phyloP scores from a whole-genome alignment of 2,113 vertebrate species.

The Apistogramma diplotaenia region DNA sequence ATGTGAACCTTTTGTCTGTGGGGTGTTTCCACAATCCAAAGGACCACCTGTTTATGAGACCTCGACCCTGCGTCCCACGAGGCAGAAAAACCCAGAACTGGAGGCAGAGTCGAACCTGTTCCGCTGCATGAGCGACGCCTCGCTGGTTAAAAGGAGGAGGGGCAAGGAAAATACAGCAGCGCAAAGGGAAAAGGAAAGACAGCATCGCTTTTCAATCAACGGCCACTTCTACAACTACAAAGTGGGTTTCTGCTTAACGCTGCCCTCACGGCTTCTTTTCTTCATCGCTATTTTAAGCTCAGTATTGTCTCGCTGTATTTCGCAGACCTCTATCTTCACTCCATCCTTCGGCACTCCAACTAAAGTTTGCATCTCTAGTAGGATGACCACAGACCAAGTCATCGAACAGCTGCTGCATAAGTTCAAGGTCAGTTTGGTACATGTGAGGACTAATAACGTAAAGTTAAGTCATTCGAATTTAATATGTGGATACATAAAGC shows the following conservation, averaged over 20 bases:
- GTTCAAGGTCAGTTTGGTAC: conserved; percentile 82
- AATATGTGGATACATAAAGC: too few relatives aligned
- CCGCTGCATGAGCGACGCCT: conserved; percentile 78
- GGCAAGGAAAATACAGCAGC: conserved; percentile 54
- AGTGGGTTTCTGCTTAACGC: conserved; percentile 62
- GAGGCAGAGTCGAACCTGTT: conserved; percentile 79
- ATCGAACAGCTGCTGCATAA: conserved; percentile 88
- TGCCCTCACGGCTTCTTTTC: neutral
- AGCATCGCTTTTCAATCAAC: conserved; percentile 89
- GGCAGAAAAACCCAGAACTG: conserved; percentile 54
- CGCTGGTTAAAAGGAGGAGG: conserved; percentile 79
- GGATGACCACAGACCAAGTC: conserved; percentile 87
- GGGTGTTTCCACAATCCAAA: conserved; percentile 31
- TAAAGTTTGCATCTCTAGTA: conserved; percentile 86
- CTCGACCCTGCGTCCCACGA: conserved; percentile 64
- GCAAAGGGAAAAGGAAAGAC: conserved; percentile 68
- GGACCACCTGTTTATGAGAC: conserved; percentile 72
- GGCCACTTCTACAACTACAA: conserved; percentile 94
- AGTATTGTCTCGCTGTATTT: neutral
- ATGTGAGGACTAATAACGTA: neutral
- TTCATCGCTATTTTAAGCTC: neutral
- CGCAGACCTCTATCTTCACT: conserved; percentile 90
- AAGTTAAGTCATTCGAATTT: neutral
- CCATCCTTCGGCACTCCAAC: conserved; percentile 86
- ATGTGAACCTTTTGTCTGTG: neutral